Percentiles rank a stretch among this genome's conserved stretches.
Evolutionary conservation across 2,888 invertebrate genomes (phyloP).

Genomic region (Andrena bicolor): DNA sequence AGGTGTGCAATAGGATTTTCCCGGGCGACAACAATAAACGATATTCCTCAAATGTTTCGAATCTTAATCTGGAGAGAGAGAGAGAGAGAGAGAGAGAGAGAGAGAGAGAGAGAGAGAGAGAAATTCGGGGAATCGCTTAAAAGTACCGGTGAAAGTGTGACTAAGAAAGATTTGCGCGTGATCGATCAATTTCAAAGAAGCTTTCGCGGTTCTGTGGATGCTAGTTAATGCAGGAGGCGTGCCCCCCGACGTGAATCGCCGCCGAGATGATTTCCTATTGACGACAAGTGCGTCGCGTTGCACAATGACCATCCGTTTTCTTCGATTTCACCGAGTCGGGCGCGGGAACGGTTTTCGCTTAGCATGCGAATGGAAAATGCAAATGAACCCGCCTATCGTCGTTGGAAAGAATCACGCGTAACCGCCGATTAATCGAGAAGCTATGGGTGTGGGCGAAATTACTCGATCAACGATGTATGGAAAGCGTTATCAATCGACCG

Average conservation of each 20-base stretch:
- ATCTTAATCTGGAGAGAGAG: background rate
- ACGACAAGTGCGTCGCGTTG: conserved; percentile 50
- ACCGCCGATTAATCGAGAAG: conserved; percentile 3
- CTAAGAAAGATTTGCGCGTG: background rate
- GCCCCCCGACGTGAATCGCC: conserved; percentile 57
- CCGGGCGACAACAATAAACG: background rate
- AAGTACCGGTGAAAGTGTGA: background rate
- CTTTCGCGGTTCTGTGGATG: conserved; percentile 35
- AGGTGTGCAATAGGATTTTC: no score
- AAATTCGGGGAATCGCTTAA: conserved; percentile 9
- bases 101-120: background rate
- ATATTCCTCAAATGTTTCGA: background rate
- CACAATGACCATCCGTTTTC: conserved; percentile 71
- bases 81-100: background rate
- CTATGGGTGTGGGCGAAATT: background rate
- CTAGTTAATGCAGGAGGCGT: conserved; percentile 63
- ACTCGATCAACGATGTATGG: conserved; percentile 1
- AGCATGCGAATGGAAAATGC: conserved; percentile 44
- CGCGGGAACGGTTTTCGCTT: conserved; percentile 35
- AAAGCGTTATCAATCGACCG: background rate
- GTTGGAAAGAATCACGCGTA: conserved; percentile 26
- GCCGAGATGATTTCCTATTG: conserved; percentile 61
- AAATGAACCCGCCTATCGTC: conserved; percentile 9
- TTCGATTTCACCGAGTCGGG: conserved; percentile 69
- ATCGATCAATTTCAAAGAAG: conserved; percentile 58